These are phyloP conservation scores for Drosophila parthenogenetica DNA, from an alignment of 2,888 invertebrate species.

Conservation along the genomic window DNA sequence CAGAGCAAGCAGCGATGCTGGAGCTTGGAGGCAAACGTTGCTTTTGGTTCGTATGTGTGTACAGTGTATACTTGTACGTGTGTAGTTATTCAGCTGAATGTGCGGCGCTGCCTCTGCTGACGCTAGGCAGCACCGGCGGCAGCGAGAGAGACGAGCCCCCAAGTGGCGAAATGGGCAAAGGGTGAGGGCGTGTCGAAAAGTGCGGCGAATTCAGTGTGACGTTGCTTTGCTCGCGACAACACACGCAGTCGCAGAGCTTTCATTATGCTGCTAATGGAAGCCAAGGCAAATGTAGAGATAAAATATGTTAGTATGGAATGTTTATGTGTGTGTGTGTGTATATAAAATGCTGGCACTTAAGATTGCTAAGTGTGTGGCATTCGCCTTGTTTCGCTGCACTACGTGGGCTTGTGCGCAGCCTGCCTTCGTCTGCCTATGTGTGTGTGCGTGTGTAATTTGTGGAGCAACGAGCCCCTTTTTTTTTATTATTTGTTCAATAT, in stretches of 20 bases:
- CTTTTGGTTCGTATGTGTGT: conserved; percentile 45
- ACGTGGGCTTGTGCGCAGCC: conserved; percentile 38
- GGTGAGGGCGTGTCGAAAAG: conserved; percentile 34
- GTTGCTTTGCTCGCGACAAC: conserved; percentile 29
- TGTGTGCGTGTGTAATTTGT: conserved; percentile 29
- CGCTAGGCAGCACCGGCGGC: conserved; percentile 31
- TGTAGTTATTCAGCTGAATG: conserved; percentile 22
- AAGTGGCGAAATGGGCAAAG: conserved; percentile 52
- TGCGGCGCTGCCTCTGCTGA: conserved; percentile 48
- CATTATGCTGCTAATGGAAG: conserved; percentile 53
- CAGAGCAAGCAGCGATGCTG: conserved; percentile 36
- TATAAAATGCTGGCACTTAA: conserved; percentile 52
- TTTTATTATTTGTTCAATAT: conserved; percentile 29
- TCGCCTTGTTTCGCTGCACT: conserved; percentile 35
- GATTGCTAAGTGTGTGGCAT: conserved; percentile 58
- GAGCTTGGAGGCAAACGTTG: conserved; percentile 35
- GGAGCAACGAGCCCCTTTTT: conserved; percentile 59
- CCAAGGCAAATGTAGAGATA: conserved; percentile 34
- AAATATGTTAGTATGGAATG: conserved; percentile 17
- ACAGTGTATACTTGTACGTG: conserved; percentile 11
- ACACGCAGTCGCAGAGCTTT: conserved; percentile 11
- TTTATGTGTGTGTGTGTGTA: conserved; percentile 9
- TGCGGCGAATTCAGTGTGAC: conserved; percentile 47
- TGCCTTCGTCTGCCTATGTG: conserved; percentile 43
- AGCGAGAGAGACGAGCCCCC: conserved; percentile 70